Conservation (phyloP, 2,888 invertebrate species). For the Ecliptopera silaceata region DNA sequence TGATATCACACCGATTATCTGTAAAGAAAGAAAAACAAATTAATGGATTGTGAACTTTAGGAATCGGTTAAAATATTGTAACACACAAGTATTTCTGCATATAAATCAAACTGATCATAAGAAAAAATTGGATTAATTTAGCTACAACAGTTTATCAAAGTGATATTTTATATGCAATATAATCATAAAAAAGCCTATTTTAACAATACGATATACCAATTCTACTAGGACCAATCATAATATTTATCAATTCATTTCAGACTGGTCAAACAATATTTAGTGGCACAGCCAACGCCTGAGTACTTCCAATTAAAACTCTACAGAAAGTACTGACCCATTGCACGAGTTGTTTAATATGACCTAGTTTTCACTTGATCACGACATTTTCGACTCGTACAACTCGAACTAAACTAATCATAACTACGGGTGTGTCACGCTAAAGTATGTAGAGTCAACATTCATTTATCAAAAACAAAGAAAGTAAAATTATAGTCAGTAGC, state of each 20-base stretch:
- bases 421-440: neutral
- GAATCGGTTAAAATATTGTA: too few species aligned
- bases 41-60: neutral
- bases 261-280: neutral
- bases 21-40: constrained; percentile 65
- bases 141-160: too few species aligned
- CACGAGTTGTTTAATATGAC: constrained; percentile 3
- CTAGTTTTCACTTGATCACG: constrained; percentile 9
- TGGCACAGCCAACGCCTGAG: neutral
- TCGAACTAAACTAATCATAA: neutral
- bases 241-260: neutral
- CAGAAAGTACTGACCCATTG: neutral
- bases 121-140: too few species aligned
- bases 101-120: too few species aligned
- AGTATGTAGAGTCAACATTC: neutral
- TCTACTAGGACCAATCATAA: too few species aligned
- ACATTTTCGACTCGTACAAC: neutral
- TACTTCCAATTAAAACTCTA: constrained; percentile 12
- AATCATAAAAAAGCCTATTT: too few species aligned
- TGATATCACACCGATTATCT: constrained; percentile 99
- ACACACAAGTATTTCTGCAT: too few species aligned
- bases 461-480: neutral
- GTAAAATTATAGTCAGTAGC: too few species aligned
- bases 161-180: too few species aligned
- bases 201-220: too few species aligned